A percentile compares a stretch with the other conserved stretches of the same genome.
phyloP scores from a whole-genome alignment of 1,140 invertebrate species.

The Leptinotarsa texana region DNA sequence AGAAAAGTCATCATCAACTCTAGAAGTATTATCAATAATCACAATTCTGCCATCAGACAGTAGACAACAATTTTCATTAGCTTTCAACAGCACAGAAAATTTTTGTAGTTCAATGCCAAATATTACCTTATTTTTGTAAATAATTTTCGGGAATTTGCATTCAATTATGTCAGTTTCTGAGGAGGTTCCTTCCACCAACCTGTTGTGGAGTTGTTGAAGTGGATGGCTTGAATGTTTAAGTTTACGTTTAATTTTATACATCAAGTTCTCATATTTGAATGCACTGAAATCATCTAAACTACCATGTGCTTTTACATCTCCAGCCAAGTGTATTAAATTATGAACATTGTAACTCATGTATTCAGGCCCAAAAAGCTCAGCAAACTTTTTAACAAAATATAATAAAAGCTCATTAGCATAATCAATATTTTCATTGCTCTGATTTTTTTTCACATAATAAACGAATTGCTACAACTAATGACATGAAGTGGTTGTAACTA shows the following conservation, averaged over 20 bases:
- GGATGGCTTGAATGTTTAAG: conserved; percentile 21
- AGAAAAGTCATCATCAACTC: conserved; percentile 1
- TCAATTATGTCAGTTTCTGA: conserved; percentile 1
- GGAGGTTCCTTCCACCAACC: conserved; percentile 9
- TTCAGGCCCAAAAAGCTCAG: conserved; percentile 24
- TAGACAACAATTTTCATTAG: background rate
- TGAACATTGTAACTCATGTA: conserved; percentile 30
- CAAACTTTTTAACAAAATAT: conserved; percentile 31
- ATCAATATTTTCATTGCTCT: conserved; percentile 19
- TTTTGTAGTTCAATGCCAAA: conserved; percentile 8
- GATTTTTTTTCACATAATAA: conserved; percentile 16
- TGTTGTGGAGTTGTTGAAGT: conserved; percentile 28
- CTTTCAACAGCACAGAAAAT: background rate
- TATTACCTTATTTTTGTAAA: conserved; percentile 11
- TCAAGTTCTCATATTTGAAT: conserved; percentile 32
- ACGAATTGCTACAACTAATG: conserved; percentile 13
- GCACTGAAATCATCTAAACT: conserved; percentile 26
- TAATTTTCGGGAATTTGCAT: conserved; percentile 9
- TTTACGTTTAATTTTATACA: conserved; percentile 26
- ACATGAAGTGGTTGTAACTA: conserved; percentile 17
- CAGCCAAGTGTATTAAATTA: conserved; percentile 29
- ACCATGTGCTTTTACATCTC: conserved; percentile 23
- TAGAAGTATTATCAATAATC: background rate
- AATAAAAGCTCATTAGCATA: conserved; percentile 24
- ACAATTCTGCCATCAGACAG: background rate